phyloP scores from a whole-genome alignment of 2,888 invertebrate species.

The Noctuana brunneofusca region DNA sequence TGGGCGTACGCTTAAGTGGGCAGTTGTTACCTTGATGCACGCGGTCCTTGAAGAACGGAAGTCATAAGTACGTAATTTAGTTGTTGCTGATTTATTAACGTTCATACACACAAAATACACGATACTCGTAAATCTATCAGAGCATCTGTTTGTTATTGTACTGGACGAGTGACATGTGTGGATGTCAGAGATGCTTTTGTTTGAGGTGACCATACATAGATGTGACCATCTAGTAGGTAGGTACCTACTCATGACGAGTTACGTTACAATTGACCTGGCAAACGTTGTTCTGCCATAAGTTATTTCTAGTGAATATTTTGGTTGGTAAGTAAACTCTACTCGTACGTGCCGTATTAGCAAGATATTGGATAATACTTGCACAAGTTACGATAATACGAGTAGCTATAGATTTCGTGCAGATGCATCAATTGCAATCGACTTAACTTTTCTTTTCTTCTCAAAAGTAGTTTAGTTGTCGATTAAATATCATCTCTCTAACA shows the following conservation, averaged over 20 bases:
- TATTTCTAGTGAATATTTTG: background rate
- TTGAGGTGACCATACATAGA: too few relatives aligned
- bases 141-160: constrained; percentile 26
- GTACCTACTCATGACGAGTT: too few relatives aligned
- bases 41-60: constrained; percentile 43
- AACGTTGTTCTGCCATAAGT: too few relatives aligned
- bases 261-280: too few relatives aligned
- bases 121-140: background rate
- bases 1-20: too few relatives aligned
- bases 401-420: constrained; percentile 42
- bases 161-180: background rate
- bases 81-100: constrained; percentile 25
- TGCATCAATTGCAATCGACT: constrained; percentile 41
- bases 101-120: constrained; percentile 8
- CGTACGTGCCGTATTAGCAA: constrained; percentile 47
- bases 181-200: too few relatives aligned
- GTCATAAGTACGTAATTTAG: constrained; percentile 24
- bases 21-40: constrained; percentile 37
- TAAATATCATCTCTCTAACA: too few relatives aligned
- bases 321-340: too few relatives aligned
- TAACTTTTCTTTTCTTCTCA: constrained; percentile 9
- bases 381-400: constrained; percentile 45
- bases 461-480: background rate
- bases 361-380: constrained; percentile 48
- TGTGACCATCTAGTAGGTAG: too few relatives aligned